Conservation (phyloP, 2,113 vertebrate species). For the Chaetodon trifascialis region DNA sequence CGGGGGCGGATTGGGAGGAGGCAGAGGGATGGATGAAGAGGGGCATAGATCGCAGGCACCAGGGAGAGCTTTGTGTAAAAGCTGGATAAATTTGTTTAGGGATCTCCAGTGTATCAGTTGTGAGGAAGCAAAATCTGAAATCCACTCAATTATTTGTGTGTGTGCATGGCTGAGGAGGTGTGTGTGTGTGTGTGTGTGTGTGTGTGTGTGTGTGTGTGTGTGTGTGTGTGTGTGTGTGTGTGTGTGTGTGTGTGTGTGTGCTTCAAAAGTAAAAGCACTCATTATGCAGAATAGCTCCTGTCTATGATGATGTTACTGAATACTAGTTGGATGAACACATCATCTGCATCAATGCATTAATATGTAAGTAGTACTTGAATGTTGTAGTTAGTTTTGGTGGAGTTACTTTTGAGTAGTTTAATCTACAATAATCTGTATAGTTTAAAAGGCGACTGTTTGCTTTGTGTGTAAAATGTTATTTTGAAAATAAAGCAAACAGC, state of each 20-base stretch:
- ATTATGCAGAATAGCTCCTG: no score
- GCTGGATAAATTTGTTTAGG: constrained; percentile 67
- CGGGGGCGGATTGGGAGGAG: background rate
- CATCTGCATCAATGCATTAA: no score
- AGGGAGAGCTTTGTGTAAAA: constrained; percentile 62
- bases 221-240: no score
- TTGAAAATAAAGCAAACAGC: no score
- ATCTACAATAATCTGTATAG: no score
- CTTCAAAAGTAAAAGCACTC: background rate
- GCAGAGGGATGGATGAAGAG: background rate
- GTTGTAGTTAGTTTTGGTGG: no score
- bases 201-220: background rate
- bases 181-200: background rate
- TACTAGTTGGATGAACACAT: no score
- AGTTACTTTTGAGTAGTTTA: no score
- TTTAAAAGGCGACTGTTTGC: no score
- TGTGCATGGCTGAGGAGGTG: constrained; percentile 27
- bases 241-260: background rate
- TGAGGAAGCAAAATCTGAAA: constrained; percentile 52
- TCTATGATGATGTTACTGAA: no score
- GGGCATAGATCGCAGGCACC: constrained; percentile 7
- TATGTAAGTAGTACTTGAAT: background rate
- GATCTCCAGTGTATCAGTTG: constrained; percentile 65
- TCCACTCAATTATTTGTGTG: constrained; percentile 67
- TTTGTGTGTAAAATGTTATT: no score